Evolutionary conservation across 2,797 vertebrate species (phyloP).

Genomic region (Borostomias antarcticus): DNA sequence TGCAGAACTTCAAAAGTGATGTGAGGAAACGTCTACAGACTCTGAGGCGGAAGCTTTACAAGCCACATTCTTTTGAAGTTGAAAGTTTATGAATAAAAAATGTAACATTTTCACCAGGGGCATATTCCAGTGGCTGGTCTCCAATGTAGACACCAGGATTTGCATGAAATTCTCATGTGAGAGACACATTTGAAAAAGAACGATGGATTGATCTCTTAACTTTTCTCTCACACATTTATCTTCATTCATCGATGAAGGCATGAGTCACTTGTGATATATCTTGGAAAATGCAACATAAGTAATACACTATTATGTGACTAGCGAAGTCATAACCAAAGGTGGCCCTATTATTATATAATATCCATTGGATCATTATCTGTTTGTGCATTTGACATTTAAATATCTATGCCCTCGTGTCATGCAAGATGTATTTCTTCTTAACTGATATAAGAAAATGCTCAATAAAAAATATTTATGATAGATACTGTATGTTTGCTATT

Average conservation of each 20-base stretch:
- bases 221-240: no score
- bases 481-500: not conserved
- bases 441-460: not conserved
- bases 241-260: not conserved
- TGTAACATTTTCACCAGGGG: conserved; percentile 32
- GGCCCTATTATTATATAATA: no score
- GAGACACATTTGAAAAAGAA: no score
- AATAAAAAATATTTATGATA: not conserved
- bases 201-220: no score
- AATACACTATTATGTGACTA: not conserved
- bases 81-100: conserved; percentile 24
- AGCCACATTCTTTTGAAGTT: conserved; percentile 49
- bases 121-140: not conserved
- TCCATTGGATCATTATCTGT: no score
- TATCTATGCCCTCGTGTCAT: not conserved
- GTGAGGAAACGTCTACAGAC: conserved; percentile 17
- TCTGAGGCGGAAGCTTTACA: conserved; percentile 35
- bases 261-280: not conserved
- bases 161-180: no score
- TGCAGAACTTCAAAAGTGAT: conserved; percentile 48
- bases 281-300: not conserved
- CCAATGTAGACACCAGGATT: no score
- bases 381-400: no score
- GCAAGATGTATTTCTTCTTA: conserved; percentile 1
- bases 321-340: no score